Conservation (phyloP, 2,888 invertebrate species). For the Craniophora ligustri region DNA sequence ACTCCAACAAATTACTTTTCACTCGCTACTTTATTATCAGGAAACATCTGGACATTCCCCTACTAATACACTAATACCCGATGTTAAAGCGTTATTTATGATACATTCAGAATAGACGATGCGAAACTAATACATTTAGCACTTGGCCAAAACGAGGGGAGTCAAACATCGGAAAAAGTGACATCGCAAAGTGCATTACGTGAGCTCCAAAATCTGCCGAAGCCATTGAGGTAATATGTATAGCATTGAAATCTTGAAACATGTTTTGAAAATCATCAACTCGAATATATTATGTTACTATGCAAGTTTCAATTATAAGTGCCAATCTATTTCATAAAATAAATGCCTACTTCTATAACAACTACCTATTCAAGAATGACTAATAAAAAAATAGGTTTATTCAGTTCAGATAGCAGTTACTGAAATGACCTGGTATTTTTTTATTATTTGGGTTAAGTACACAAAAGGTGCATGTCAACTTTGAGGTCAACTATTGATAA, state of each 20-base stretch:
- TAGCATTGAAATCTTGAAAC: background rate
- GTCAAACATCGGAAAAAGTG: slow-evolving; percentile 48
- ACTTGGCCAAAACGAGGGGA: slow-evolving; percentile 65
- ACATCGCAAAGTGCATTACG: slow-evolving; percentile 57
- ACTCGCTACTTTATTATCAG: slow-evolving; percentile 40
- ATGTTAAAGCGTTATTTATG: slow-evolving; percentile 67
- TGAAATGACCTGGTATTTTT: no score
- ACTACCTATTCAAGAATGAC: no score
- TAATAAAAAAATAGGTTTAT: no score
- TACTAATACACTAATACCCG: slow-evolving; percentile 43
- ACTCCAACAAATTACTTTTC: slow-evolving; percentile 55
- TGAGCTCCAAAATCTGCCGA: slow-evolving; percentile 52
- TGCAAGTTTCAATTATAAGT: no score
- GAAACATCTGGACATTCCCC: slow-evolving; percentile 54
- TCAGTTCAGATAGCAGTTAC: no score
- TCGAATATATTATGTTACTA: no score
- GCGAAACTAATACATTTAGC: slow-evolving; percentile 77
- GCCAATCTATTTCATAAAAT: no score
- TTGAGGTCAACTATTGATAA: no score
- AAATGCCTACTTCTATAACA: no score
- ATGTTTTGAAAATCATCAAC: no score
- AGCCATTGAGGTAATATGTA: slow-evolving; percentile 2
- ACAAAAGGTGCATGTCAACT: no score
- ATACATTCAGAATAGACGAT: slow-evolving; percentile 62
- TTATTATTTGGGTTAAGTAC: no score